Base-by-base conservation (phyloP, 2,888 invertebrate genomes). In the Drosophila atripex region DNA sequence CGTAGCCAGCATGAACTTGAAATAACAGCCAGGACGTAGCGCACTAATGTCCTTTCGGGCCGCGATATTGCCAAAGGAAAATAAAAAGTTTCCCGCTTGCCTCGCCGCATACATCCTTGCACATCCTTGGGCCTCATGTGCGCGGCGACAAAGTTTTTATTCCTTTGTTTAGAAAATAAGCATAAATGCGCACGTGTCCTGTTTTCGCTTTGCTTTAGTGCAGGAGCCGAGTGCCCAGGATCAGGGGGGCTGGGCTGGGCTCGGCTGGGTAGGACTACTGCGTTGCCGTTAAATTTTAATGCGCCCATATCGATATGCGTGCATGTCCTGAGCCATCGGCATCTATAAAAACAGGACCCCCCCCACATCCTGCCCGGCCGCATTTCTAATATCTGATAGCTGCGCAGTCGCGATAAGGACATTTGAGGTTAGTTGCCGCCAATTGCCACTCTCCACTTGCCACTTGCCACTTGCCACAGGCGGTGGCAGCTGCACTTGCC, bases 261-360 rank as follows among this genome's bases (percentile, higher is more conserved):
- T n/a, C 59, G 52, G 38, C 39, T 3, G 35, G 38, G 2, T 0
- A 9, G 28, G 54, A 28, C 28, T 8, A 28, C 30, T 64, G 63
- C 25, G 56, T 53, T 54, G 78, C 76, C 86, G 84, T 89, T 86
- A 88, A 90, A 90, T 86, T 90, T 89, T 90, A 90, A 90, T 90
- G 89, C 73, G 71, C 70, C 77, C 78, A 88, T 88, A 90, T 89
- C 56, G 70, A 70, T 72, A 70, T 60, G 69, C 71, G 47, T 54
- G 71, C 50, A 53, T 45, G 53, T 21, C n/a, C 50, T 32, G 35
- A 30, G 47, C 28, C 46, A 38, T 14, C 52, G 60, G 53, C 61
- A 70, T 70, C 69, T 71, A 71, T 71, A 70, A 70, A 70, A 61
- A 43, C 53, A n/a, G n/a, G n/a, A n/a, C 53, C n/a, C 11, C 38